A percentile compares a stretch with the other conserved stretches of the same genome.
phyloP scores from a whole-genome alignment of 2,888 invertebrate species.

The Phaonia tiefii region DNA sequence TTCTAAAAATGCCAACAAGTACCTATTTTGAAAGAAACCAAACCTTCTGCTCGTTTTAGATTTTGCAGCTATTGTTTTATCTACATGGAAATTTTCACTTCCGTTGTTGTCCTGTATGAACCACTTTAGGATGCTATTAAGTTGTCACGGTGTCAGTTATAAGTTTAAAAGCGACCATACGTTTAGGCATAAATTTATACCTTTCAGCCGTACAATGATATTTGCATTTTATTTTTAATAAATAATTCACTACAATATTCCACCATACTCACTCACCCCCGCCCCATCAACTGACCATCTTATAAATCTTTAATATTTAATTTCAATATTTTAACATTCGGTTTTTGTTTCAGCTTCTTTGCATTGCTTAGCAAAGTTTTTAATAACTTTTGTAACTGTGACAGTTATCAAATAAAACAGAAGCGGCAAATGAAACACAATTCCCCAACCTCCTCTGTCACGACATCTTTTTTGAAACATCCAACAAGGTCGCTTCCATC shows the following conservation, averaged over 20 bases:
- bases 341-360: neutral
- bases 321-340: slow-evolving; percentile 23
- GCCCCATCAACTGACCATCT: neutral
- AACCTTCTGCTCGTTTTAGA: too few relatives aligned
- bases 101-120: too few relatives aligned
- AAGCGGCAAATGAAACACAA: slow-evolving; percentile 8
- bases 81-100: too few relatives aligned
- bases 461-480: neutral
- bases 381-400: slow-evolving; percentile 44
- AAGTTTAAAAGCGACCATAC: too few relatives aligned
- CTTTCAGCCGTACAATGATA: too few relatives aligned
- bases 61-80: too few relatives aligned
- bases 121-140: too few relatives aligned
- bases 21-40: too few relatives aligned
- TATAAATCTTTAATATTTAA: slow-evolving; percentile 29
- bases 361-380: slow-evolving; percentile 20
- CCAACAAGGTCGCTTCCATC: slow-evolving; percentile 52
- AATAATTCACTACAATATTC: neutral
- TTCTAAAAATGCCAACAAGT: too few relatives aligned
- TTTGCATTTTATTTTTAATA: neutral
- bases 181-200: too few relatives aligned
- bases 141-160: too few relatives aligned
- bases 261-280: neutral
- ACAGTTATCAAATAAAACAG: slow-evolving; percentile 58
- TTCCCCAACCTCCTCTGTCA: neutral